phyloP scores from a whole-genome alignment of 2,113 vertebrate species.

The Gadus macrocephalus region DNA sequence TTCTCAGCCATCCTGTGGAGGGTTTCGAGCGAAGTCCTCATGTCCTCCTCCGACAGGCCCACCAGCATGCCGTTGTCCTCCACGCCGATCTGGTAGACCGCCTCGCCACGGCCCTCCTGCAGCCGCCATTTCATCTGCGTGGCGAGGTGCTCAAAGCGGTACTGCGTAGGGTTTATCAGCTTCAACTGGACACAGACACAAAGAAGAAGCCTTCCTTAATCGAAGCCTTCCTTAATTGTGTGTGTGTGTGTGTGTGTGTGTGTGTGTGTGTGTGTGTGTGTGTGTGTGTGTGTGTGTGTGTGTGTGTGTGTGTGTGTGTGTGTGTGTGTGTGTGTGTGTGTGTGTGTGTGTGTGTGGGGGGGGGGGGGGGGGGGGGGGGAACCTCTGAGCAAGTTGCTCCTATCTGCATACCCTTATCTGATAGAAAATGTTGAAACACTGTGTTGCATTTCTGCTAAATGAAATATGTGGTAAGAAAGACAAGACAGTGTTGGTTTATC shows the following conservation, averaged over 20 bases:
- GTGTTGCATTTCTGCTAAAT: no score
- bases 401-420: no score
- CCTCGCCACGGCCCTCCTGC: constrained; percentile 95
- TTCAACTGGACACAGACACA: constrained; percentile 77
- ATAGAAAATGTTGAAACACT: no score
- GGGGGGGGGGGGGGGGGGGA: no score
- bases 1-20: constrained; percentile 94
- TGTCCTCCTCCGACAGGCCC: constrained; percentile 91
- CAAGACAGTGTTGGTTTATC: constrained; percentile 21
- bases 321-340: no score
- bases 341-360: no score
- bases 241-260: no score
- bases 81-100: constrained; percentile 96
- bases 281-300: no score
- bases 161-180: constrained; percentile 93
- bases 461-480: not conserved
- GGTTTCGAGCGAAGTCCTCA: constrained; percentile 91
- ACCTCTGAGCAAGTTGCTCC: no score
- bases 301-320: no score
- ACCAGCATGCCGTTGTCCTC: constrained; percentile 97
- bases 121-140: constrained; percentile 99
- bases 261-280: no score
- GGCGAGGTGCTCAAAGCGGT: constrained; percentile 96
- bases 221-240: no score
- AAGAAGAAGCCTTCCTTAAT: not conserved